phyloP scores from a whole-genome alignment of 2,113 vertebrate genomes.

The Actenoides lindsayi region DNA sequence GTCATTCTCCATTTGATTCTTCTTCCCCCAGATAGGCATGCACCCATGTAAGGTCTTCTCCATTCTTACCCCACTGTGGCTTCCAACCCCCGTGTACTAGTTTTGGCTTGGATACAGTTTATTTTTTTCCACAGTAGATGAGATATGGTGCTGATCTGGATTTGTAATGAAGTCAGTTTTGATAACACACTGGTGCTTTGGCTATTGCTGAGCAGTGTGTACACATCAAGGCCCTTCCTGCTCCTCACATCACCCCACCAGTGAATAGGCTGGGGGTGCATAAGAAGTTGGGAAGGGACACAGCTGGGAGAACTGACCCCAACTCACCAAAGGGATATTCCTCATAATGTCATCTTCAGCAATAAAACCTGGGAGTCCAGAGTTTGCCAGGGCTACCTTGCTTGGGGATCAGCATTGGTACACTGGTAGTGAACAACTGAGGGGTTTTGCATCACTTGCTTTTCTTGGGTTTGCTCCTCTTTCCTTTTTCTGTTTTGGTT shows the following conservation, averaged over 20 bases:
- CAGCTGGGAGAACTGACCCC: fast-evolving
- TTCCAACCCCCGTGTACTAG: neutral
- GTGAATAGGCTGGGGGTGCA: fast-evolving
- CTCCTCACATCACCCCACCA: fast-evolving
- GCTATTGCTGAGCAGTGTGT: neutral
- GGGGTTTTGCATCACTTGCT: neutral
- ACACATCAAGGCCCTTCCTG: neutral
- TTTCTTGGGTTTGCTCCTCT: neutral
- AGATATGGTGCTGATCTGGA: neutral
- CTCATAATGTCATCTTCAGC: neutral
- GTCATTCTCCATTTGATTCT: fast-evolving
- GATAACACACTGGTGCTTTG: neutral
- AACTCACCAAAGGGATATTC: neutral
- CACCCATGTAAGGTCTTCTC: neutral
- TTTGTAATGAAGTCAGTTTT: neutral
- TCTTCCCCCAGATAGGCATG: fast-evolving
- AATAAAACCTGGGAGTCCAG: neutral
- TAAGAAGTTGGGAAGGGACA: neutral
- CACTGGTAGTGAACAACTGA: fast-evolving
- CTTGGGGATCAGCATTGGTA: neutral
- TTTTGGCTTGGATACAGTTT: neutral
- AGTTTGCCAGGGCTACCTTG: neutral
- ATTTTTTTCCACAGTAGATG: neutral
- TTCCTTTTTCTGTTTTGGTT: neutral
- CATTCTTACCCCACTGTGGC: fast-evolving